Evolutionary conservation across 30 jellyfish, hydroid and myxozoan genomes (phyloP), one percentile per base, ranked within the genome.

Genomic region (Sanderia malayensis): DNA sequence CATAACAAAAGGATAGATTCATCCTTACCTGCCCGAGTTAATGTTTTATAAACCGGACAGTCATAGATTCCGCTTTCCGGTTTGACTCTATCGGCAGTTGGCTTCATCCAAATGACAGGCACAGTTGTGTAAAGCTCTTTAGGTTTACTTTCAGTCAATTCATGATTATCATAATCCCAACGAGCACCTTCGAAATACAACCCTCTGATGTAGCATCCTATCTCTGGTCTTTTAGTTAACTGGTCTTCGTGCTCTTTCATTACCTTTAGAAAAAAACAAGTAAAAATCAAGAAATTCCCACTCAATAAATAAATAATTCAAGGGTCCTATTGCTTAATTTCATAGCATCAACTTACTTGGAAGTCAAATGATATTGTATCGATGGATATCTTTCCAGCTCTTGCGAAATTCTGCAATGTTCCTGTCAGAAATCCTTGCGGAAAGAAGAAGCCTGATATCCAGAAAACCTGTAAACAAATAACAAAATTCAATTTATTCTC

Each of bases 371-470:
- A 49, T 17, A 87, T 87, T 0, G 94, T 87, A 64, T 87, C 96
- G 41, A 87, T 87, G n/a, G 96, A 80, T 17, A 79, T 87, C 10
- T 93, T 74, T 17, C 80, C 82, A 32, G 96, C 88, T 31, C 96
- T 60, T 67, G 96, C 96, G 58, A 47, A 87, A 41, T 87, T 87
- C 37, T 87, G 96, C 55, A 87, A 65, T 32, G 94, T 87, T 26
- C 96, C 96, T 2, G 96, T 87, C 46, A 87, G 52, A 53, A 87
- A 87, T 22, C 96, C 96, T 87, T 87, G 96, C 23, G 96, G 96
- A 46, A 87, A 87, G 81, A 87, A 87, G 82, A 87, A 87, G 0
- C 96, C 96, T 57, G 94, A 79, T 4, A 87, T 87, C 96, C 96
- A 87, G 69, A 87, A 87, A 25, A 87, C 96, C 96, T 87, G 28